Evolutionary conservation across 2,113 vertebrate species (phyloP), one percentile per base, ranked within the genome.

Genomic region (Rattus norvegicus): DNA sequence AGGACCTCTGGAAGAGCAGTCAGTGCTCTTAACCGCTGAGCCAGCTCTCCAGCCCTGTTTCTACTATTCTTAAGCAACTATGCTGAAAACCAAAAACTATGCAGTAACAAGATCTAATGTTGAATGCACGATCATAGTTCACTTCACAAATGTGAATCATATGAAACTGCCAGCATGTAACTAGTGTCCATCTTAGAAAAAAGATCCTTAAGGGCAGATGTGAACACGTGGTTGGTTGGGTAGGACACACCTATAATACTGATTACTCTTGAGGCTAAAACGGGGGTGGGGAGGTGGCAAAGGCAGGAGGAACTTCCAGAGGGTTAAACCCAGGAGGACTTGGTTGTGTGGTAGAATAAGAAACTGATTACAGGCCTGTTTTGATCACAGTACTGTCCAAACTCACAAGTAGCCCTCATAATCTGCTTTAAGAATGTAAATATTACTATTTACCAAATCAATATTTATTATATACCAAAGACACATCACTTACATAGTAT

Each of bases 391-490:
- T 52, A 54, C 39, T 76, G 87, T 30, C 76, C 80, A 95, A 97
- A 92, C 19, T 75, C 73, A 90, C 17, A 69, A 92, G 39, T 43
- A 59, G 52, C 36, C 70, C 59, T n/a, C 92, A 43, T 43, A 94
- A 90, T 52, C 65, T 9, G 33, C 56, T 92, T 59, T 39, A 28
- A 56, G 7, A 4, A 75, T 54, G 92, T 88, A 76, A 90, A 90
- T 90, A 92, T 43, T 90, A 92, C 69, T 90, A 90, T 87, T 94
- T 87, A 81, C 36, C 61, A 87, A 81, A 92, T 90, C 67, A 73
- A 83, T 73, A 73, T 73, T 49, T 12, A 80, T 85, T 49, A 84
- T 67, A 49, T 67, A 86, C 54, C 61, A 84, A 90, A 52, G 33
- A 86, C 36, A 77, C 17, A 81, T 87, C 65, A 92, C 6, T 92